A percentile compares a stretch with the other conserved stretches of the same genome.
These are phyloP conservation scores for Scolopax rusticola DNA, from an alignment of 2,797 vertebrate species.

Conservation along the genomic window DNA sequence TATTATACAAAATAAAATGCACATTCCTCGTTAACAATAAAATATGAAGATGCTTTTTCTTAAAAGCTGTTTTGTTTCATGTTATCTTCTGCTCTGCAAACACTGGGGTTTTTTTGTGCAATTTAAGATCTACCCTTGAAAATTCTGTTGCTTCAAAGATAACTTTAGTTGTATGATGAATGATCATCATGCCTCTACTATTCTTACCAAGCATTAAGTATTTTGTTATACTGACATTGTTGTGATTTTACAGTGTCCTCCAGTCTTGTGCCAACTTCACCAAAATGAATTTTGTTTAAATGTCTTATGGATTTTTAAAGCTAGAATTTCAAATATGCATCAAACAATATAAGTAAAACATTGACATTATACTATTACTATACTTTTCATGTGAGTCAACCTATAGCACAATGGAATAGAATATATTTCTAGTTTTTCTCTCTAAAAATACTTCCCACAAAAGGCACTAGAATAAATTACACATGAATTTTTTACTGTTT, in stretches of 20 bases:
- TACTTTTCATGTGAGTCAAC: background rate
- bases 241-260: background rate
- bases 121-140: background rate
- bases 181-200: background rate
- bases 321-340: background rate
- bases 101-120: background rate
- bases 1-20: background rate
- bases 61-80: background rate
- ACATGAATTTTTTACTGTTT: constrained; percentile 33
- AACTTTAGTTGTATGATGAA: background rate
- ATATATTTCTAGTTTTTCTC: background rate
- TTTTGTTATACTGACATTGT: background rate
- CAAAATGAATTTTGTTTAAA: background rate
- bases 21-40: background rate
- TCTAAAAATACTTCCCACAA: background rate
- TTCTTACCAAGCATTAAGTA: background rate
- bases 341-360: background rate
- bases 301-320: background rate
- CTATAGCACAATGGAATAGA: background rate
- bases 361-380: background rate
- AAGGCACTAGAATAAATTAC: constrained; percentile 12
- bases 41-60: background rate
- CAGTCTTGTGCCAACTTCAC: background rate
- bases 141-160: background rate
- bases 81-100: background rate